Percentiles rank a stretch among this genome's conserved stretches.
phyloP scores from a whole-genome alignment of 2,113 vertebrate species.

The Tylochromis polylepis region DNA sequence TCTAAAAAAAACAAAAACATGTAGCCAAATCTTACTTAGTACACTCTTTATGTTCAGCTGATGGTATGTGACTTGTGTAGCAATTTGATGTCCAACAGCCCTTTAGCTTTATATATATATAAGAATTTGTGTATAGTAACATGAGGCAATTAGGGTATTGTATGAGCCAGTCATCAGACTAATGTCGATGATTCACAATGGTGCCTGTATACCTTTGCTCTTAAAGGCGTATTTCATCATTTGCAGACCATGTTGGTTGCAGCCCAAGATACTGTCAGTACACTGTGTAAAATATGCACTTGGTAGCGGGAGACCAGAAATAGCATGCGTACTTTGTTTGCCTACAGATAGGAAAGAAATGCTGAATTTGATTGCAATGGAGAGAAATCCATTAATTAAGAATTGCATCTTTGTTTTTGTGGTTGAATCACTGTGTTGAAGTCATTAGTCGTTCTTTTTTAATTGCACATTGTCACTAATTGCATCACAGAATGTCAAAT shows the following conservation, averaged over 20 bases:
- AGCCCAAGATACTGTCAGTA: constrained; percentile 55
- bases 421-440: constrained; percentile 13
- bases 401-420: constrained; percentile 37
- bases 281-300: constrained; percentile 30
- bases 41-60: background rate
- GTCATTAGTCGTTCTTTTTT: constrained; percentile 21
- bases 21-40: background rate
- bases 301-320: constrained; percentile 12
- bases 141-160: constrained; percentile 47
- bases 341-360: background rate
- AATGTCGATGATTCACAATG: constrained; percentile 50
- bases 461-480: constrained; percentile 47
- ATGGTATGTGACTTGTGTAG: constrained; percentile 27
- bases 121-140: constrained; percentile 16
- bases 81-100: background rate
- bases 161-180: constrained; percentile 43
- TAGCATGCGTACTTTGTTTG: constrained; percentile 20
- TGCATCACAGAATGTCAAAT: constrained; percentile 34
- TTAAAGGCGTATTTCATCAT: constrained; percentile 51
- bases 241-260: constrained; percentile 30
- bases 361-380: background rate
- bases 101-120: constrained; percentile 17
- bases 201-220: constrained; percentile 42
- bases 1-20: background rate
- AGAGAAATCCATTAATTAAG: constrained; percentile 29